Evolutionary conservation across 2,797 vertebrate species (phyloP).

Genomic region (Poeciliopsis paucimaculata): DNA sequence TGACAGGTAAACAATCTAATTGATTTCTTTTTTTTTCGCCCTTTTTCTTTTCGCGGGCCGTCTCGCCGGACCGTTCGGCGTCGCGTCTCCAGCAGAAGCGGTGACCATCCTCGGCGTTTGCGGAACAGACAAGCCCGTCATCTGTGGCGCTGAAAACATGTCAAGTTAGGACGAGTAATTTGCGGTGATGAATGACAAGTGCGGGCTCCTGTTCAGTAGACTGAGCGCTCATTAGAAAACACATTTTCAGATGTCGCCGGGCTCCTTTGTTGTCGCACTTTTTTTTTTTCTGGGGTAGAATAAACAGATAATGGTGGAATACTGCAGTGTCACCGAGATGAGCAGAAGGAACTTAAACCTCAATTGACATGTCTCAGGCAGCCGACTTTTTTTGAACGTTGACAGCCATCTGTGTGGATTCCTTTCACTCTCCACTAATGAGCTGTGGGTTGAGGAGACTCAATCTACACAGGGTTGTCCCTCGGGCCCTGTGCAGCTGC

Average conservation of each 20-base stretch:
- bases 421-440: slow-evolving; percentile 86
- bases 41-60: slow-evolving; percentile 5
- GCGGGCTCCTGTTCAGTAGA: slow-evolving; percentile 81
- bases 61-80: slow-evolving; percentile 68
- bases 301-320: slow-evolving; percentile 84
- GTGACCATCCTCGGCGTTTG: slow-evolving; percentile 71
- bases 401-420: slow-evolving; percentile 88
- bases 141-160: slow-evolving; percentile 78
- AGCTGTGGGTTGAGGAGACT: slow-evolving; percentile 82
- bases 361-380: slow-evolving; percentile 85
- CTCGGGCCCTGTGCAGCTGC: slow-evolving; percentile 84
- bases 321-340: slow-evolving; percentile 81
- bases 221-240: slow-evolving; percentile 85
- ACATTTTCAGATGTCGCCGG: slow-evolving; percentile 82
- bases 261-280: slow-evolving; percentile 75
- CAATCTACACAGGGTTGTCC: slow-evolving; percentile 83
- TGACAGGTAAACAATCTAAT: slow-evolving; percentile 86
- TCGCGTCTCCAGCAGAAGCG: slow-evolving; percentile 74
- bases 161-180: slow-evolving; percentile 83
- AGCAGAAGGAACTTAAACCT: slow-evolving; percentile 85
- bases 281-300: slow-evolving; percentile 66
- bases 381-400: slow-evolving; percentile 81
- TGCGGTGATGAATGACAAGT: slow-evolving; percentile 86
- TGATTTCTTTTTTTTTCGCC: slow-evolving; percentile 66
- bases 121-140: slow-evolving; percentile 83